phyloP scores from a whole-genome alignment of 2,888 invertebrate species.

The Atrina japonica region DNA sequence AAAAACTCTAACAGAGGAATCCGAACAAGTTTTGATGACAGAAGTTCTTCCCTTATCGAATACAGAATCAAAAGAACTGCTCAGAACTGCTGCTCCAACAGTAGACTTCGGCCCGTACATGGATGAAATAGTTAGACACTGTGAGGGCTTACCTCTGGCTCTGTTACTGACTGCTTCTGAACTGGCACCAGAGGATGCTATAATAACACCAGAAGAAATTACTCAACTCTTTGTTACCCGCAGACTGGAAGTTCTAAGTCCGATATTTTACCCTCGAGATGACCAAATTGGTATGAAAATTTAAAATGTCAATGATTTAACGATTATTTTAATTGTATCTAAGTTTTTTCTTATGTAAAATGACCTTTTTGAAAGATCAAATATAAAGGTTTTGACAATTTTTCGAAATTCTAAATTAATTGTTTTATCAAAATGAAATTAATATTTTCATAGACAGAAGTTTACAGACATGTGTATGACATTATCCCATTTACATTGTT shows the following conservation, averaged over 20 bases:
- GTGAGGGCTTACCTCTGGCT: slow-evolving; percentile 56
- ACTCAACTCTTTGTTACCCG: slow-evolving; percentile 47
- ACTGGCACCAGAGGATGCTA: slow-evolving; percentile 46
- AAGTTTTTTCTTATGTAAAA: too few species aligned
- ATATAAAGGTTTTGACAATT: too few species aligned
- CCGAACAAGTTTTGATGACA: not conserved
- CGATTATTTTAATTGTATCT: too few species aligned
- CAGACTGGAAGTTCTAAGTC: slow-evolving; percentile 52
- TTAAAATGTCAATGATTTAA: not conserved
- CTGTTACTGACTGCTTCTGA: slow-evolving; percentile 54
- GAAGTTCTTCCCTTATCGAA: slow-evolving; percentile 37
- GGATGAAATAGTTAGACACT: slow-evolving; percentile 48
- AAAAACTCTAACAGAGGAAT: not conserved
- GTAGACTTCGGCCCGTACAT: slow-evolving; percentile 49
- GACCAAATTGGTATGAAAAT: slow-evolving; percentile 53
- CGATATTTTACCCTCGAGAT: slow-evolving; percentile 48
- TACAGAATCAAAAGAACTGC: slow-evolving; percentile 44
- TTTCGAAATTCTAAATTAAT: too few species aligned
- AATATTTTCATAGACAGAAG: too few species aligned
- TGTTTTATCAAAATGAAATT: too few species aligned
- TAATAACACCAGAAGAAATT: slow-evolving; percentile 53
- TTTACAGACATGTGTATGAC: too few species aligned
- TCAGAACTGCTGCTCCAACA: slow-evolving; percentile 40
- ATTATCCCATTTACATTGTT: too few species aligned
- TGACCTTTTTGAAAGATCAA: too few species aligned